A percentile compares a stretch with the other conserved stretches of the same genome.
Conservation (phyloP, 2,888 invertebrate genomes). For the Amphipoea oculea region DNA sequence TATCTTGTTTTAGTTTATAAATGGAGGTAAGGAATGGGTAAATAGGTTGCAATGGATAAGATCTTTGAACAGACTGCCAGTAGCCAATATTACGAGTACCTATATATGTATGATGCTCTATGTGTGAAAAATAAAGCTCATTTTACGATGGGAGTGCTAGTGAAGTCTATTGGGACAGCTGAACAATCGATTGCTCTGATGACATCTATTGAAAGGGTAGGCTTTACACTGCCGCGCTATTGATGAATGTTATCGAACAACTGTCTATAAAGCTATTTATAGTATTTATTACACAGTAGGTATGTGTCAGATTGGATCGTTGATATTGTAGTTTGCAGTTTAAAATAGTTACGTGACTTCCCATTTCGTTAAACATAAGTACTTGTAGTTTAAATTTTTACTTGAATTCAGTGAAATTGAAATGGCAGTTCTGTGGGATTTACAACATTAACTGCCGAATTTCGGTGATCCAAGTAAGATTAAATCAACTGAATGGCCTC, state of each 20-base stretch:
- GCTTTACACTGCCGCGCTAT: slow-evolving; percentile 16
- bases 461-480: slow-evolving; percentile 1
- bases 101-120: background rate
- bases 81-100: background rate
- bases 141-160: background rate
- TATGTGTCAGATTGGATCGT: background rate
- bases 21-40: background rate
- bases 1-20: background rate
- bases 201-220: slow-evolving; percentile 37
- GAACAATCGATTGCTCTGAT: slow-evolving; percentile 35
- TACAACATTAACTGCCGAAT: background rate
- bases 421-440: background rate
- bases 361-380: background rate
- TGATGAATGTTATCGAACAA: background rate
- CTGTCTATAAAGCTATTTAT: background rate
- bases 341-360: background rate
- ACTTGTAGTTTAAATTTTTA: background rate
- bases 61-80: background rate
- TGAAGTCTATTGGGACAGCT: slow-evolving; percentile 3
- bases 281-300: background rate
- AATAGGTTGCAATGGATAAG: background rate
- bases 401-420: background rate
- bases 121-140: background rate
- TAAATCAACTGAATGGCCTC: slow-evolving; percentile 4
- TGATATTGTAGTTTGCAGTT: background rate